Evolutionary conservation across 2,888 invertebrate genomes (phyloP).

Genomic region (Tridacna crocea): DNA sequence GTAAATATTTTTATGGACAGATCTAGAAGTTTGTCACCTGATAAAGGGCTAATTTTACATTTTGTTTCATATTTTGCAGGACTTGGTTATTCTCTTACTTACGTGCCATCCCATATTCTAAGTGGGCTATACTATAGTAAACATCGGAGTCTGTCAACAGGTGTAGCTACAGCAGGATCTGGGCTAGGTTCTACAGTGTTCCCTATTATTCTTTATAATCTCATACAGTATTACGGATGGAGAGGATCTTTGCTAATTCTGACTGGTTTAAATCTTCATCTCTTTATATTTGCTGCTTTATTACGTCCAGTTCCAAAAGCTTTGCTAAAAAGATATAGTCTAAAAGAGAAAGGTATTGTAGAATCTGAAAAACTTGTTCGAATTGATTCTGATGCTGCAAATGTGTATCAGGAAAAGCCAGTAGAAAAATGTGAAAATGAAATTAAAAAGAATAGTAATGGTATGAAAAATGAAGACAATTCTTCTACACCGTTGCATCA

Average conservation of each 20-base stretch:
- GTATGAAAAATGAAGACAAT: neutral
- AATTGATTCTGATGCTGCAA: neutral
- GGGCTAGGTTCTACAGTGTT: conserved; percentile 76
- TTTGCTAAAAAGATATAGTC: conserved; percentile 14
- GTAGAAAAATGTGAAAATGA: neutral
- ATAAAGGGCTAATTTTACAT: too few species aligned
- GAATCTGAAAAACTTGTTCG: conserved; percentile 2
- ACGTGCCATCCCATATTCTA: conserved; percentile 79
- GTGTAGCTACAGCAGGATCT: conserved; percentile 76
- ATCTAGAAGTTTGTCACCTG: too few species aligned
- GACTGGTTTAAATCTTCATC: conserved; percentile 74
- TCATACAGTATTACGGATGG: conserved; percentile 77
- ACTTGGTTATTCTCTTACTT: conserved; percentile 75
- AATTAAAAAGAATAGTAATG: neutral
- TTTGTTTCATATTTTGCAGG: conserved; percentile 64
- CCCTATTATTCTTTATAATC: conserved; percentile 70
- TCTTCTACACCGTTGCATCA: neutral
- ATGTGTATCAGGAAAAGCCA: neutral
- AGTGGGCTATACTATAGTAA: conserved; percentile 78
- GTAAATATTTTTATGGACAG: too few species aligned
- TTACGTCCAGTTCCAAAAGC: conserved; percentile 65
- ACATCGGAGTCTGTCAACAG: conserved; percentile 76
- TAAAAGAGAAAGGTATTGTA: conserved; percentile 25
- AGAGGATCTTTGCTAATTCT: conserved; percentile 75
- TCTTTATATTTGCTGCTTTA: conserved; percentile 72